Conservation (phyloP, 2,113 vertebrate species). For the Pterocles gutturalis region DNA sequence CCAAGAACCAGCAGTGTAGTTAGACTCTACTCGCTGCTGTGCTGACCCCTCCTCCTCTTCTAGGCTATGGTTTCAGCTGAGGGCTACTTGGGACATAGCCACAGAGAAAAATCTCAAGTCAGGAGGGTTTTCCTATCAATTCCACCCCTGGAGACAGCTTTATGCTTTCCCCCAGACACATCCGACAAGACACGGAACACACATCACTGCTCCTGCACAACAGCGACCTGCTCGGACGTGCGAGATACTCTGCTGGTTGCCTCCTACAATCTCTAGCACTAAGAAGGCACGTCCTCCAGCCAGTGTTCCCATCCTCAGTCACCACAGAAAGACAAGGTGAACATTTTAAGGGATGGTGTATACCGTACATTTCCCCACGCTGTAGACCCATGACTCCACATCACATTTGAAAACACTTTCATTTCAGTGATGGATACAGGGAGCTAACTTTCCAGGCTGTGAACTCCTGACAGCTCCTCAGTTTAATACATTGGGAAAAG, state of each 20-base stretch:
- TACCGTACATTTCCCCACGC: conserved; percentile 68
- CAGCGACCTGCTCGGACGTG: too few species aligned
- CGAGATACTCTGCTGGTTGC: not conserved
- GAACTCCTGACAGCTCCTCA: conserved; percentile 78
- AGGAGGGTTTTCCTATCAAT: not conserved
- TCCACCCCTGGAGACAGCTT: not conserved
- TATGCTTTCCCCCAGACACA: not conserved
- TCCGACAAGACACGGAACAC: rapidly evolving
- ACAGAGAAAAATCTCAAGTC: not conserved
- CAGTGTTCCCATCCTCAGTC: conserved; percentile 69
- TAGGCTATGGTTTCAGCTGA: not conserved
- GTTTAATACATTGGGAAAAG: conserved; percentile 70
- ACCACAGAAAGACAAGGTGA: conserved; percentile 82
- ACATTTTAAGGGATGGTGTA: conserved; percentile 83
- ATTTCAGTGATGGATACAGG: conserved; percentile 81
- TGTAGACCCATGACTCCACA: conserved; percentile 60
- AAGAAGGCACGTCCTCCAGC: too few species aligned
- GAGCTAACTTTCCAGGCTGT: conserved; percentile 67
- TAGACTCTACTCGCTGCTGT: not conserved
- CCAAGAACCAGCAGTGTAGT: rapidly evolving
- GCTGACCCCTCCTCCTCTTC: not conserved
- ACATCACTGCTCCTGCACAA: rapidly evolving
- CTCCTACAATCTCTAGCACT: rapidly evolving
- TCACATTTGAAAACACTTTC: conserved; percentile 74
- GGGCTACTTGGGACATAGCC: rapidly evolving